These are phyloP conservation scores for Conistra vaccinii DNA, from an alignment of 2,888 invertebrate genomes.

Conservation along the genomic window DNA sequence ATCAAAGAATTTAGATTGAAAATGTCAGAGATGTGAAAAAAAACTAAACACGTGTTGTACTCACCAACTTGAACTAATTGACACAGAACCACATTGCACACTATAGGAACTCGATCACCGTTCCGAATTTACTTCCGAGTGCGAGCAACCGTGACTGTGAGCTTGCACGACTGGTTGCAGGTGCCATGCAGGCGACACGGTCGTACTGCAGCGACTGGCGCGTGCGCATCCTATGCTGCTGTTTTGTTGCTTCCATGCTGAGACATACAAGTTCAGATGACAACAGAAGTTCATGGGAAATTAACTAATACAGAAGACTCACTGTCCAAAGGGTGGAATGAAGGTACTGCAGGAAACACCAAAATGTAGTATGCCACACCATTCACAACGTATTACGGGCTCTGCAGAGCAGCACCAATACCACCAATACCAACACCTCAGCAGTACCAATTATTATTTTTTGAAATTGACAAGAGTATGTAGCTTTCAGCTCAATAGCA, in stretches of 20 bases:
- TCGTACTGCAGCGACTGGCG: constrained; percentile 52
- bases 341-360: background rate
- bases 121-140: constrained; percentile 4
- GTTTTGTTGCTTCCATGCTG: constrained; percentile 57
- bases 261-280: background rate
- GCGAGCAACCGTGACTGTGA: constrained; percentile 37
- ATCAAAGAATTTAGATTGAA: background rate
- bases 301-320: background rate
- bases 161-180: constrained; percentile 7
- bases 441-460: background rate
- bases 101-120: constrained; percentile 24
- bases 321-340: background rate
- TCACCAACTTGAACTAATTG: constrained; percentile 34
- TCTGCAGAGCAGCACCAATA: too few species aligned
- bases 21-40: background rate
- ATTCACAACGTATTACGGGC: too few species aligned
- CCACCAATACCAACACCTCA: too few species aligned
- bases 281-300: constrained; percentile 4
- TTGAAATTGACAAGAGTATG: background rate
- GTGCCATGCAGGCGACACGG: constrained; percentile 47
- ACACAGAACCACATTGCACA: constrained; percentile 31
- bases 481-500: background rate
- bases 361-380: background rate
- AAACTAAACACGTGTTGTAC: constrained; percentile 4
- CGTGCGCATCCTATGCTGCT: constrained; percentile 42